phyloP scores from a whole-genome alignment of 1,140 invertebrate genomes.

The Calephelis nemesis region DNA sequence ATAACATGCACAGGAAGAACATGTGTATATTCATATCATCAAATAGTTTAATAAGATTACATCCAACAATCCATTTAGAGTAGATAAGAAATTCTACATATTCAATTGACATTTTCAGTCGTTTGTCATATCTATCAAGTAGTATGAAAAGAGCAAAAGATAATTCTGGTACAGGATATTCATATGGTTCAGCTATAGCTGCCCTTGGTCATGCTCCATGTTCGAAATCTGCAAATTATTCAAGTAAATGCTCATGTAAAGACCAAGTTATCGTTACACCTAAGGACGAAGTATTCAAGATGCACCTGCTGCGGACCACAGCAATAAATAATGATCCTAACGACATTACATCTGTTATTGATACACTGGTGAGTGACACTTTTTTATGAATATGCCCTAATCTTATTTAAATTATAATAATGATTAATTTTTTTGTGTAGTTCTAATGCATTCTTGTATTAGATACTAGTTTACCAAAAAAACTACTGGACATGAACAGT shows the following conservation, averaged over 20 bases:
- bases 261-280: conserved; percentile 47
- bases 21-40: no score
- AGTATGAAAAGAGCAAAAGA: conserved; percentile 68
- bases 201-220: conserved; percentile 37
- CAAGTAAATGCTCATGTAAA: conserved; percentile 51
- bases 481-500: no score
- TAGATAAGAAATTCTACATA: conserved; percentile 1
- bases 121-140: conserved; percentile 48
- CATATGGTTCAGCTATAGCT: conserved; percentile 58
- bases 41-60: no score
- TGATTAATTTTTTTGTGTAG: no score
- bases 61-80: not conserved
- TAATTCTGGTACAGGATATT: conserved; percentile 66
- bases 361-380: conserved; percentile 46
- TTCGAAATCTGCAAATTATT: conserved; percentile 37
- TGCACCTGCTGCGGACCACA: conserved; percentile 60
- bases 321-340: conserved; percentile 62
- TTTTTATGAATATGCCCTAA: not conserved
- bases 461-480: no score
- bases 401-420: no score
- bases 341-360: conserved; percentile 40
- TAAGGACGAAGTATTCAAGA: conserved; percentile 49
- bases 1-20: no score
- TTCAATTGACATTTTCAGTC: conserved; percentile 44
- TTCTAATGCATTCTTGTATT: no score